These are phyloP conservation scores for Mungos mungo DNA, from an alignment of 2,113 vertebrate species.

Conservation along the genomic window DNA sequence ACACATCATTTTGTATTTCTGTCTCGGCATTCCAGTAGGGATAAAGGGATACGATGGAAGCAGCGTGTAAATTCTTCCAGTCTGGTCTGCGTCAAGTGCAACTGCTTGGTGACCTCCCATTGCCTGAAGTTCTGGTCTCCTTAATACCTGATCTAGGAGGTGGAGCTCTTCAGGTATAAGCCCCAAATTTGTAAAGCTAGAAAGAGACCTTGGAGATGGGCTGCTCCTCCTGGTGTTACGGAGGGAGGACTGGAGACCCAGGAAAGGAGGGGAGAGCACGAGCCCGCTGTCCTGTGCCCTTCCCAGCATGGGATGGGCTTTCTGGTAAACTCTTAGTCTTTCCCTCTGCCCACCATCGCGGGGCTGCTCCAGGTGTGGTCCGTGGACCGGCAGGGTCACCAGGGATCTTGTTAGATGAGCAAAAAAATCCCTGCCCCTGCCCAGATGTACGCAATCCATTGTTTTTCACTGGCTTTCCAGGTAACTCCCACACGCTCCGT, in stretches of 20 bases:
- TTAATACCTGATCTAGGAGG: background rate
- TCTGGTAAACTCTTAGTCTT: background rate
- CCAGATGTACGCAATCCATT: background rate
- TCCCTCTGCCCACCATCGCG: background rate
- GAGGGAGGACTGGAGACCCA: background rate
- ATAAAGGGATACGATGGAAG: background rate
- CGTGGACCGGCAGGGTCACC: background rate
- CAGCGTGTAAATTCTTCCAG: background rate
- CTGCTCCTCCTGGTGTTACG: background rate
- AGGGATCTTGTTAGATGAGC: background rate
- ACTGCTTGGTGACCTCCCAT: background rate
- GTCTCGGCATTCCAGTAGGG: background rate
- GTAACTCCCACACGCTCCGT: no score
- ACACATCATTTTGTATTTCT: background rate
- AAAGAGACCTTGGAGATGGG: background rate
- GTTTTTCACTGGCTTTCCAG: background rate
- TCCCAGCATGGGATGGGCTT: background rate
- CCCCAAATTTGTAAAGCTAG: background rate
- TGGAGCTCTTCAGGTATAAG: background rate
- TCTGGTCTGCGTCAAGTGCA: background rate
- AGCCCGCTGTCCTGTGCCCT: background rate
- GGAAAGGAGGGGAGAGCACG: background rate
- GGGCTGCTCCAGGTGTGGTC: background rate
- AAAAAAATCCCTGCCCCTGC: background rate
- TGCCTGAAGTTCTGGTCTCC: background rate